phyloP scores from a whole-genome alignment of 2,888 invertebrate species.

The Nycteola revayana region DNA sequence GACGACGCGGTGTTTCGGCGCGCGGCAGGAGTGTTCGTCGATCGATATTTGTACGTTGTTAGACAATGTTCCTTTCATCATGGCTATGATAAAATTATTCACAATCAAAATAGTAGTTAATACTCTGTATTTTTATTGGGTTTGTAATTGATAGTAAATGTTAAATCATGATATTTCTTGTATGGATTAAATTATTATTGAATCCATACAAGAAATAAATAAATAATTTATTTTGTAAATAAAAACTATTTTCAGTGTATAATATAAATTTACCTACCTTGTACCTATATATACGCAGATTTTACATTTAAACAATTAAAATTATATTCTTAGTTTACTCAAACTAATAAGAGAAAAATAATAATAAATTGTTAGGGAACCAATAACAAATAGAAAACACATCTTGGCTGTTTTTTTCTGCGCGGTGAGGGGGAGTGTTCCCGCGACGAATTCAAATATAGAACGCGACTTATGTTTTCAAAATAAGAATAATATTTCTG shows the following conservation, averaged over 20 bases:
- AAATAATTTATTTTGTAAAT: too few relatives aligned
- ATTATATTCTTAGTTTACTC: too few relatives aligned
- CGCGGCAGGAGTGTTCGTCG: slow-evolving; percentile 41
- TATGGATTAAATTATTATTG: too few relatives aligned
- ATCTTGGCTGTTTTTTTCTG: slow-evolving; percentile 37
- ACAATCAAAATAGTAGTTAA: background rate
- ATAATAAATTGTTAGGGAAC: slow-evolving; percentile 24
- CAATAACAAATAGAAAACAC: slow-evolving; percentile 15
- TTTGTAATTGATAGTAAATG: too few relatives aligned
- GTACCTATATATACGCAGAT: too few relatives aligned
- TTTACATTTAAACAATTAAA: too few relatives aligned
- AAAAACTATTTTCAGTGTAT: too few relatives aligned
- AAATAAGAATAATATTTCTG: slow-evolving; percentile 62
- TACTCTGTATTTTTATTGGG: too few relatives aligned
- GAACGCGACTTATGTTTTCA: slow-evolving; percentile 59
- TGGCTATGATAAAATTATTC: background rate
- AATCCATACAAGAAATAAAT: too few relatives aligned
- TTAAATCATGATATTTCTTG: too few relatives aligned
- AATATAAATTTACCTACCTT: too few relatives aligned
- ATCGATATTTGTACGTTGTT: slow-evolving; percentile 50
- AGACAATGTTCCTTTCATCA: background rate
- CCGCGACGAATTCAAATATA: slow-evolving; percentile 75
- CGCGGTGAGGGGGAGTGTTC: slow-evolving; percentile 57
- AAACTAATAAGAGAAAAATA: too few relatives aligned
- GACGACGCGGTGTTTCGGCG: slow-evolving; percentile 45